Base-by-base conservation (phyloP, 35 echinoderm and acorn worm species). In the Anneissia japonica region DNA sequence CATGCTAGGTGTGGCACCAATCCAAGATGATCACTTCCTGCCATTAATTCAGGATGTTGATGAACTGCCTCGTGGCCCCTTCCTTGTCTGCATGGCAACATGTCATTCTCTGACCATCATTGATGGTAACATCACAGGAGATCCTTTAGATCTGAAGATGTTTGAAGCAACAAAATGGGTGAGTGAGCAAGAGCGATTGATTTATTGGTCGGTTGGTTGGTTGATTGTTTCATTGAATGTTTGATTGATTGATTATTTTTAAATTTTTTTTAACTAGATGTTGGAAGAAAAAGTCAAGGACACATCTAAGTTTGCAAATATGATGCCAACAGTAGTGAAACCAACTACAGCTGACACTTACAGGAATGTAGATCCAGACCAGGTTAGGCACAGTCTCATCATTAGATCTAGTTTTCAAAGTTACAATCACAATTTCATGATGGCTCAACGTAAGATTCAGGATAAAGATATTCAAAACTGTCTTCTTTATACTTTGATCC, bases 141-240 rank as follows among this genome's bases (percentile, higher is more conserved):
- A 98, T 74, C 95, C 91, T 2, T 78, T 98, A 86, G 95, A 98
- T 39, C 72, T 98, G 35, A 98, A 98, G 83, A 98, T 98, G 95
- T 98, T 98, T 89, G 88, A 94, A 72, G 91, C 91, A 23, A 98
- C 95, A 9, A 93, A 93, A 73, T 98, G 95, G 91, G 95, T 98
- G 80, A 76, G 91, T 34, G 76, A 78, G 3, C 6, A 78, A 23
- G 76, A 32, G 21, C 1, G 51, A 23, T 26, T n/a, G n/a, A n/a
- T n/a, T n/a, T n/a, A n/a, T n/a, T n/a, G n/a, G n/a, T n/a, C n/a
- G n/a, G n/a, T n/a, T n/a, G n/a, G n/a, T n/a, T n/a, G n/a, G n/a
- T n/a, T n/a, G n/a, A n/a, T n/a, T n/a, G n/a, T n/a, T n/a, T n/a
- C n/a, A n/a, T n/a, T n/a, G n/a, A n/a, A n/a, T n/a, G n/a, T n/a